Base-by-base conservation (phyloP, 23 tunicate genomes). In the Ascidia mentula region DNA sequence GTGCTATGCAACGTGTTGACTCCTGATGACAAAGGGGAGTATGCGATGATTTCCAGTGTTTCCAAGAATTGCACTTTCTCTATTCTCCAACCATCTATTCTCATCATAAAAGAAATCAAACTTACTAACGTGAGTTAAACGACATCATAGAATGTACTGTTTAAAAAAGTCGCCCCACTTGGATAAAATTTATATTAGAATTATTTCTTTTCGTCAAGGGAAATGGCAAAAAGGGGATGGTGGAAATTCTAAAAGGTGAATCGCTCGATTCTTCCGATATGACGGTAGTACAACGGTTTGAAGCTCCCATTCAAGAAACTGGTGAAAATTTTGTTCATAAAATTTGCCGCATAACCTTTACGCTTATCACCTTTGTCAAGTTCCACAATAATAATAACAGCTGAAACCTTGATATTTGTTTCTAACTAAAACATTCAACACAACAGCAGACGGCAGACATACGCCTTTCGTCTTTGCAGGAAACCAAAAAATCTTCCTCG, bases 241-340 rank as follows among this genome's bases (percentile, higher is more conserved):
- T 70, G 6, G 78, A 74, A 74, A 35, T 74, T 74, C 37, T 74
- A 18, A 74, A 74, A 74, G 78, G 78, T 1, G 78, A 74, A 28
- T 74, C 78, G 15, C 37, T 74, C 17, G 53, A 74, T 17, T 18
- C 53, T 28, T 33, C 78, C n/a, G 78, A 30, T 31, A 74, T 74
- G 78, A 74, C 53, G 34, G 5, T 74, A 4, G 78, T 74, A 4
- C 46, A 74, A 39, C 36, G 38, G 18, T 74, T 38, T 17, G 38
- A 74, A 74, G 46, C 78, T 38, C 78, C 78, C 8, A 31, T 70
- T 20, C 35, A 74, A 6, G 34, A 38, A 37, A 74, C n/a, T 28
- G 78, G 53, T 74, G 18, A 6, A 22, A 37, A 2, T 34, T 28
- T 33, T 5, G 1, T 2, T 8, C 46, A 6, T n/a, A n/a, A n/a